A percentile compares a stretch with the other conserved stretches of the same genome.
Conservation (phyloP, 2,113 vertebrate genomes). For the Erpornis zantholeuca region DNA sequence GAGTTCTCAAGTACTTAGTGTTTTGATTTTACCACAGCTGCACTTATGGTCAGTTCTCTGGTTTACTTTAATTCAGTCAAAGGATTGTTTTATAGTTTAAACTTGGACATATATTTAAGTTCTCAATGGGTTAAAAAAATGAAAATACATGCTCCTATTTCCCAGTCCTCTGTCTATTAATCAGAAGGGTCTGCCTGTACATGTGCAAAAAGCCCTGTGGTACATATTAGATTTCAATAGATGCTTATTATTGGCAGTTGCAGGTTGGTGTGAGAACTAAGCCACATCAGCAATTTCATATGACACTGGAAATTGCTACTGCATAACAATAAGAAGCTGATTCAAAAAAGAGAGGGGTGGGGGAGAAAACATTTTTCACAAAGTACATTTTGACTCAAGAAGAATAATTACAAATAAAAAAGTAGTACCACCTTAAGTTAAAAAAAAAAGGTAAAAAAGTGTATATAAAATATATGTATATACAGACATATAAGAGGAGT, state of each 20-base stretch:
- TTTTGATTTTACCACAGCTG: neutral
- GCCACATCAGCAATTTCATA: constrained; percentile 76
- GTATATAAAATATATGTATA: neutral
- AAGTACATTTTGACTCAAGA: neutral
- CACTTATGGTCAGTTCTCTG: neutral
- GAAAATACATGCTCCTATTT: neutral
- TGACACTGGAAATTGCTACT: constrained; percentile 69
- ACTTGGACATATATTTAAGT: neutral
- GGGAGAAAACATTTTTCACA: neutral
- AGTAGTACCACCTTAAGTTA: neutral
- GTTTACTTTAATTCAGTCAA: neutral
- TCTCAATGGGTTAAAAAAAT: neutral
- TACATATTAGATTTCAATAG: constrained; percentile 18
- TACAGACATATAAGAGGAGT: neutral
- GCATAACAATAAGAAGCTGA: constrained; percentile 65
- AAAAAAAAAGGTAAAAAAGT: neutral
- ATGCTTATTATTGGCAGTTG: constrained; percentile 40
- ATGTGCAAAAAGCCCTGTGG: neutral
- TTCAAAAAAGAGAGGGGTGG: neutral
- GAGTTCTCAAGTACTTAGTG: neutral
- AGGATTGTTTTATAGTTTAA: neutral
- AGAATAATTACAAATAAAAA: neutral
- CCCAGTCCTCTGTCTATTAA: neutral
- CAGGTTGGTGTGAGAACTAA: constrained; percentile 48
- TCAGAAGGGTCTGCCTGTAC: neutral